Evolutionary conservation across 2,888 invertebrate genomes (phyloP), one percentile per base, ranked within the genome.

Genomic region (Calameuta filiformis): DNA sequence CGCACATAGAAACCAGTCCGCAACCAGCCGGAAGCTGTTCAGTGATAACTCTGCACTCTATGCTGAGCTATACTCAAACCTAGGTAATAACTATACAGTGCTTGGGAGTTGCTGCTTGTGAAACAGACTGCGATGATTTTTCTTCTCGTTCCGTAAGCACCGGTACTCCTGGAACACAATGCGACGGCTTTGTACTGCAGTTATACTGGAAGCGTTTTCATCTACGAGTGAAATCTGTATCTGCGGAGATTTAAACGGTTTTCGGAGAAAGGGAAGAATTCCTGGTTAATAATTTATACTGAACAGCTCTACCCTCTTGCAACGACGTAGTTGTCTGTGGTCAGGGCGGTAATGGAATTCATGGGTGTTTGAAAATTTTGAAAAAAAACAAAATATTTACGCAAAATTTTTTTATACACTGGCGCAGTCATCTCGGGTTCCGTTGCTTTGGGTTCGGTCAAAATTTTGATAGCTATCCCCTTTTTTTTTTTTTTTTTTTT

Each of bases 21-120:
- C 56, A 56, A 56, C 23, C 23, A 56, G 56, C 56, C 56, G 56
- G 56, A 56, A 56, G 56, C 56, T 23, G 56, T 56, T 56, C 56
- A 71, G 34, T 71, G 71, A 71, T 71, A 71, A 71, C 71, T 23
- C 9, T 71, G 71, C 71, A 71, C 33, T 71, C 34, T 71, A 4
- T 3, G 31, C 71, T 9, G 71, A 34, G 71, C 9, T 31, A 71
- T 71, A 33, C 34, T 71, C 71, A 31, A 34, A 34, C 12, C 31
- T 12, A 71, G 31, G 71, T 71, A 71, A 34, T 34, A 71, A 71
- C 71, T 71, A 71, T 71, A 11, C 56, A 2, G 9, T 56, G 56
- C 56, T 9, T 23, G 56, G 23, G 56, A 56, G 56, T 23, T 56
- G 56, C 23, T 56, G 23, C 56, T 23, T 56, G 56, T 56, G 56